Evolutionary conservation across 2,113 vertebrate genomes (phyloP).

Genomic region (Halcyon senegalensis): DNA sequence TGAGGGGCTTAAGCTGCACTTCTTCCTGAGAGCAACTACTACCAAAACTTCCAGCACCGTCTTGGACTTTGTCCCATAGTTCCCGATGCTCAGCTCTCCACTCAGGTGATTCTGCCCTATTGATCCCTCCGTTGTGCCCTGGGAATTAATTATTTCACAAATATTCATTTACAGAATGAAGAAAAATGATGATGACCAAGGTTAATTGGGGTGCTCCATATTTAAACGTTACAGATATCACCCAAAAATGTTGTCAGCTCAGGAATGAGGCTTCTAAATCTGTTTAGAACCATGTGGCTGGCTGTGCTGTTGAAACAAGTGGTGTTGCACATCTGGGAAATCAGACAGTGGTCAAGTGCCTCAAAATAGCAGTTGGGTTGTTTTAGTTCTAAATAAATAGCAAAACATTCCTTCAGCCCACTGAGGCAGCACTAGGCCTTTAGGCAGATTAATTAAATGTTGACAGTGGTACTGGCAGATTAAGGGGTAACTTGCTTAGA

Average conservation of each 20-base stretch:
- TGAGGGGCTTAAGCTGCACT: too few species aligned
- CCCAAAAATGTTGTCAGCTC: not conserved
- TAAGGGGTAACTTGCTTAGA: not conserved
- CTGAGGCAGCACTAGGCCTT: not conserved
- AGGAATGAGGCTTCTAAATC: not conserved
- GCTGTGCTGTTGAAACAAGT: not conserved
- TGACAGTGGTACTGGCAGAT: not conserved
- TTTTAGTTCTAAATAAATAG: not conserved
- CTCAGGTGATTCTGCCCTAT: too few species aligned
- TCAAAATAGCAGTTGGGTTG: not conserved
- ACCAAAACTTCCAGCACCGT: too few species aligned
- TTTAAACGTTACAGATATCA: not conserved
- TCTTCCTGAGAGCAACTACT: too few species aligned
- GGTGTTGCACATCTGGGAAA: not conserved
- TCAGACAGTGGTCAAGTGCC: not conserved
- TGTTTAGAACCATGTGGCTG: not conserved
- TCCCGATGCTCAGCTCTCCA: too few species aligned
- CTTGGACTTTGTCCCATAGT: too few species aligned
- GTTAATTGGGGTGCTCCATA: fast-evolving
- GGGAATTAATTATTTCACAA: not conserved
- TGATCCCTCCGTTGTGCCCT: not conserved
- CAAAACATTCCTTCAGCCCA: not conserved
- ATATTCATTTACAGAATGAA: not conserved
- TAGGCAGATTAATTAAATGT: not conserved
- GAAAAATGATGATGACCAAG: not conserved